These are phyloP conservation scores for Caenorhabditis doughertyi DNA, from an alignment of 2,888 invertebrate genomes.

Conservation along the genomic window DNA sequence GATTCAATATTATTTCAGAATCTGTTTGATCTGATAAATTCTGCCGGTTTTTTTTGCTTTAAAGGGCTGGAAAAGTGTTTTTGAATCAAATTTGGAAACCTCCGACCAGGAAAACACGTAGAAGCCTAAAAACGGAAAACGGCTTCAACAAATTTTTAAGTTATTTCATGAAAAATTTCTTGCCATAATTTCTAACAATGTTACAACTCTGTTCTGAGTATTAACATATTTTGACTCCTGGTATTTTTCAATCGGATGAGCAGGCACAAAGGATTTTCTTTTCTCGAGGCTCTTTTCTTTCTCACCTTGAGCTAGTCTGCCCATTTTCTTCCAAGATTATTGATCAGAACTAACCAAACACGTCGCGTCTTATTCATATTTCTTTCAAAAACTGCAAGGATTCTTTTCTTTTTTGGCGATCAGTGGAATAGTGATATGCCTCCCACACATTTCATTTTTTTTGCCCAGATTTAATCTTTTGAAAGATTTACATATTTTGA, in stretches of 20 bases:
- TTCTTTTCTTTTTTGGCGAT: conserved; percentile 10
- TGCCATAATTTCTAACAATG: too few species aligned
- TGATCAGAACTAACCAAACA: conserved; percentile 31
- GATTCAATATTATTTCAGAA: not conserved
- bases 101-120: too few species aligned
- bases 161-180: too few species aligned
- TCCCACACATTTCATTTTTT: not conserved
- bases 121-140: too few species aligned
- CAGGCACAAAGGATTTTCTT: conserved; percentile 31
- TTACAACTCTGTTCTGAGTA: too few species aligned
- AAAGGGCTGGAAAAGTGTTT: too few species aligned
- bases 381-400: conserved; percentile 28
- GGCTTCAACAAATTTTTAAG: too few species aligned
- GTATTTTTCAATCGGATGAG: conserved; percentile 32
- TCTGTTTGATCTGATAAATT: not conserved
- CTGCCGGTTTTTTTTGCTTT: too few species aligned
- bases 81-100: too few species aligned
- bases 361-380: not conserved
- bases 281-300: conserved; percentile 17
- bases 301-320: conserved; percentile 4
- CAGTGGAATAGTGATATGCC: not conserved
- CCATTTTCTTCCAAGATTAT: conserved; percentile 16
- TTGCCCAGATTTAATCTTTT: conserved; percentile 2
- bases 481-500: not conserved
- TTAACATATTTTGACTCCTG: not conserved